Conservation (phyloP, 2,888 invertebrate genomes). For the Tetragonula carbonaria region DNA sequence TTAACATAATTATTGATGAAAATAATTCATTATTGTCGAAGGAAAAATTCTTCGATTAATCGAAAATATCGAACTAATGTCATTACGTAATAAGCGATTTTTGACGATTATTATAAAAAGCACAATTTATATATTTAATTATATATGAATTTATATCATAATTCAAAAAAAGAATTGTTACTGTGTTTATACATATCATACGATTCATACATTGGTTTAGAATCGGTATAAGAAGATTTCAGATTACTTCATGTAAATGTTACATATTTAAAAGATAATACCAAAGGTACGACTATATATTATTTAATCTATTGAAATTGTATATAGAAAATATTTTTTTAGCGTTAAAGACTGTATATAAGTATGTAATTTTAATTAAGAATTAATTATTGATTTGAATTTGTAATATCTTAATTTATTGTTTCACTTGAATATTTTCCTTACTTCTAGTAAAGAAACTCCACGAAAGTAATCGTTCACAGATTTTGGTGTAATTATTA, state of each 20-base stretch:
- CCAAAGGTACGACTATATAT: neutral
- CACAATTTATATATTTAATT: slow-evolving; percentile 47
- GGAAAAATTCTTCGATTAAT: neutral
- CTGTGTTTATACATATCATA: slow-evolving; percentile 15
- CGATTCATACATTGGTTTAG: slow-evolving; percentile 1
- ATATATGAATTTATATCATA: slow-evolving; percentile 1
- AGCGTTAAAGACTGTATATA: slow-evolving; percentile 1
- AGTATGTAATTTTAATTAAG: slow-evolving; percentile 2
- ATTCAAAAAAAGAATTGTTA: neutral
- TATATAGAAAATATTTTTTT: slow-evolving; percentile 21
- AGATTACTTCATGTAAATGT: slow-evolving; percentile 18
- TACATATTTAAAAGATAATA: slow-evolving; percentile 19
- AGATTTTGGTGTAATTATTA: neutral
- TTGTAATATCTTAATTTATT: slow-evolving; percentile 33
- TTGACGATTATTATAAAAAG: slow-evolving; percentile 26
- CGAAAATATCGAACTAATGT: slow-evolving; percentile 7
- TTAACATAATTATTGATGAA: slow-evolving; percentile 29
- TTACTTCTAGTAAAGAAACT: neutral
- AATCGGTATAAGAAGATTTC: slow-evolving; percentile 5
- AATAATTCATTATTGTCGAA: slow-evolving; percentile 24
- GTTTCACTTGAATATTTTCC: neutral
- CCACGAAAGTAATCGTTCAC: neutral
- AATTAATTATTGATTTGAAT: slow-evolving; percentile 1
- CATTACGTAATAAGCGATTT: slow-evolving; percentile 24
- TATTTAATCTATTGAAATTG: slow-evolving; percentile 8